A percentile compares a stretch with the other conserved stretches of the same genome.
Evolutionary conservation across 2,113 vertebrate genomes (phyloP).

Genomic region (Coptodon bakossiorum): DNA sequence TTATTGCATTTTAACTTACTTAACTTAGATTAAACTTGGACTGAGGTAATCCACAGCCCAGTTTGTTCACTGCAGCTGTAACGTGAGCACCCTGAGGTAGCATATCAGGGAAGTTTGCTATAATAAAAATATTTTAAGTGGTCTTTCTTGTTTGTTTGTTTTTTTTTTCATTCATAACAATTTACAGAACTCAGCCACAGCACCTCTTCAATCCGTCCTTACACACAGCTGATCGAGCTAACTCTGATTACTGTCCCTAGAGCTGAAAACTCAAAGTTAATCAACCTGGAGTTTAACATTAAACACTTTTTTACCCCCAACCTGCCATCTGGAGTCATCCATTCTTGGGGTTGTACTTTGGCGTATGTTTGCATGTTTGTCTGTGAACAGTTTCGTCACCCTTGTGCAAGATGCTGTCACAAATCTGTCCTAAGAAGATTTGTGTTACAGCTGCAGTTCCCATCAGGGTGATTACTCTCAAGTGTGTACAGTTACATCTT

Average conservation of each 20-base stretch:
- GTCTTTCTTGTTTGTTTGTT: background rate
- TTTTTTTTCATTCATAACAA: background rate
- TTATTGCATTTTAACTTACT: background rate
- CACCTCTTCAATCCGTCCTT: background rate
- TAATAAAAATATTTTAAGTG: background rate
- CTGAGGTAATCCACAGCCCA: background rate
- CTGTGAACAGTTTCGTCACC: background rate
- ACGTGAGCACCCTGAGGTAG: background rate
- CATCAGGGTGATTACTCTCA: background rate
- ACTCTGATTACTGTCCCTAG: background rate
- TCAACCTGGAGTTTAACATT: background rate
- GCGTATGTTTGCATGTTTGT: background rate
- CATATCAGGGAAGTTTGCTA: background rate
- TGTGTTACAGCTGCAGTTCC: background rate
- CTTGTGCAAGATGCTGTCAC: background rate
- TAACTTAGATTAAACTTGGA: background rate
- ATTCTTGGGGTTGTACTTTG: background rate
- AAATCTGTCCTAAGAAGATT: background rate
- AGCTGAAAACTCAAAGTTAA: background rate
- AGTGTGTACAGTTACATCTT: background rate
- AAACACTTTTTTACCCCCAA: fast-evolving
- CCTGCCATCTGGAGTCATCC: background rate
- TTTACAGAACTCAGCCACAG: background rate
- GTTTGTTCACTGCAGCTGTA: background rate
- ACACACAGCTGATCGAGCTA: background rate